Evolutionary conservation across 2,888 invertebrate species (phyloP).

Genomic region (Dryocosmus kuriphilus): DNA sequence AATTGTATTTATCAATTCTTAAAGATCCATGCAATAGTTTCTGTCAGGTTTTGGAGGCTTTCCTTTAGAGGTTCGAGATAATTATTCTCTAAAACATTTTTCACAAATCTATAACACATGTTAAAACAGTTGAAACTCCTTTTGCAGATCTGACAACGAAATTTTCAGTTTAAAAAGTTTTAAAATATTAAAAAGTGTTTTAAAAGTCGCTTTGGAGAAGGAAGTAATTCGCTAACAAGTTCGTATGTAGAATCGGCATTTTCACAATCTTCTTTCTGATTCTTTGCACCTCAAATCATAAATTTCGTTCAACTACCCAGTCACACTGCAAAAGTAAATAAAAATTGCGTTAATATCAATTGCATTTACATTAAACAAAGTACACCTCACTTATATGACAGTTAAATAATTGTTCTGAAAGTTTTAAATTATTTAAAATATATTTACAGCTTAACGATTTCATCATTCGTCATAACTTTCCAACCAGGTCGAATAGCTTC

Average conservation of each 20-base stretch:
- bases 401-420: neutral
- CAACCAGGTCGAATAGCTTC: neutral
- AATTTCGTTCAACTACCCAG: neutral
- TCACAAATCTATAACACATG: neutral
- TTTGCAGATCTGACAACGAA: too few relatives aligned
- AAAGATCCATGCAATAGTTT: neutral
- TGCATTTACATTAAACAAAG: neutral
- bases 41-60: neutral
- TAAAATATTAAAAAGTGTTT: too few relatives aligned
- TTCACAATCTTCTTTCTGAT: neutral
- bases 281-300: neutral
- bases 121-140: too few relatives aligned
- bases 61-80: neutral
- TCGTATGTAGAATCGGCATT: neutral
- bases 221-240: too few relatives aligned
- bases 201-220: too few relatives aligned
- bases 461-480: neutral
- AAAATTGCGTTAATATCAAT: neutral
- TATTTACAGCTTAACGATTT: slow-evolving; percentile 7
- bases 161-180: too few relatives aligned
- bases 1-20: neutral
- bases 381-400: neutral
- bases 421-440: neutral
- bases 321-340: neutral
- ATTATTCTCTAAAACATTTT: neutral